These are phyloP conservation scores for Hypsibius dujardini DNA, from an alignment of 1,140 invertebrate genomes.

Conservation along the genomic window DNA sequence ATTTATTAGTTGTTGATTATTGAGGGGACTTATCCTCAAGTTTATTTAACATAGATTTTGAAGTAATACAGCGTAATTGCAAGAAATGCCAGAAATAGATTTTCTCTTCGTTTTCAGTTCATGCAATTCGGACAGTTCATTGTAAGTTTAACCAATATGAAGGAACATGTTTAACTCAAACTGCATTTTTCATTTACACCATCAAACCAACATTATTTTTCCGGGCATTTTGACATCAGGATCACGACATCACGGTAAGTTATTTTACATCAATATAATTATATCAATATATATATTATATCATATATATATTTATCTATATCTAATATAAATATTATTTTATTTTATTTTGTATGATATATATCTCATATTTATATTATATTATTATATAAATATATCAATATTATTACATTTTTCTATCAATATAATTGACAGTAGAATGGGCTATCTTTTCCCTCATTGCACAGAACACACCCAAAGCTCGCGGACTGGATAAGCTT, in stretches of 20 bases:
- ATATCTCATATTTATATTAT: no score
- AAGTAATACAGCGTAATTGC: no score
- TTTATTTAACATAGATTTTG: no score
- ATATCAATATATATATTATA: no score
- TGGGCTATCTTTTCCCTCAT: not conserved
- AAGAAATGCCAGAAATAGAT: no score
- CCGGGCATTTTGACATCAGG: not conserved
- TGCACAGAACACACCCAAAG: constrained; percentile 8
- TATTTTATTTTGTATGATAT: not conserved
- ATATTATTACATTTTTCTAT: no score
- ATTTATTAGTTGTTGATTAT: no score
- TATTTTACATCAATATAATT: not conserved
- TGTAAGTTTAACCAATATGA: constrained; percentile 2
- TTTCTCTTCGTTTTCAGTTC: not conserved
- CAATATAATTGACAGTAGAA: not conserved
- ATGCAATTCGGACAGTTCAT: constrained; percentile 17
- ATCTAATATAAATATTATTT: not conserved
- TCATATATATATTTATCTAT: no score
- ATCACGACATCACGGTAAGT: constrained; percentile 14
- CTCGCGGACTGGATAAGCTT: constrained; percentile 6
- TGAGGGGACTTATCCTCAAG: no score
- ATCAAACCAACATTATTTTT: not conserved
- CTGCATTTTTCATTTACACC: not conserved
- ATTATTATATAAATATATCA: no score
- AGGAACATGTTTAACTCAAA: not conserved